These are phyloP conservation scores for Syngnathoides biaculeatus DNA, from an alignment of 2,113 vertebrate genomes.

Conservation along the genomic window DNA sequence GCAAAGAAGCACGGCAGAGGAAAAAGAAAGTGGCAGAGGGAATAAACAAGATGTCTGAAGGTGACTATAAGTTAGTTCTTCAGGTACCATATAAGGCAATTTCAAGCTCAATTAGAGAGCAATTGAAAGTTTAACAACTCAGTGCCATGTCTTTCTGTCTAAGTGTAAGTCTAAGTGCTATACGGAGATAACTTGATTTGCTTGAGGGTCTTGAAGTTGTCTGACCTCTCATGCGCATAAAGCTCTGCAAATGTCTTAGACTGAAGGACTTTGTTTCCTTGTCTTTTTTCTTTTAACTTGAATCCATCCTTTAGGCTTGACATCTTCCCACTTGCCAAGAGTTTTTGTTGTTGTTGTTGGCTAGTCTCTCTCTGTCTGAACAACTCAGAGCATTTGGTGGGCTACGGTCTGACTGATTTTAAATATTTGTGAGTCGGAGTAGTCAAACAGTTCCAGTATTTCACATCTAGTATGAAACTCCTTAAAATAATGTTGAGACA, in stretches of 20 bases:
- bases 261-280: background rate
- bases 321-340: conserved; percentile 5
- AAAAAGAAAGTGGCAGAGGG: conserved; percentile 12
- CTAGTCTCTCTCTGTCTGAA: conserved; percentile 7
- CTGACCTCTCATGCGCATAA: background rate
- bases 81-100: conserved; percentile 20
- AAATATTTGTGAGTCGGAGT: background rate
- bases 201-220: background rate
- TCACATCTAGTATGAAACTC: conserved; percentile 4
- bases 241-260: background rate
- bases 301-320: conserved; percentile 7
- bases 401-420: conserved; percentile 3
- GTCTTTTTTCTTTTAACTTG: conserved; percentile 19
- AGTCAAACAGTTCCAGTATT: conserved; percentile 11
- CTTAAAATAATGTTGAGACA: conserved; percentile 6
- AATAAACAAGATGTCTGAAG: conserved; percentile 19
- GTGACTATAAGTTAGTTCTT: conserved; percentile 29
- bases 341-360: conserved; percentile 11
- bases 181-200: background rate
- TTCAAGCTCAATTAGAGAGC: conserved; percentile 45
- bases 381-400: background rate
- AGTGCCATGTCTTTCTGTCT: background rate
- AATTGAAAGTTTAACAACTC: conserved; percentile 26
- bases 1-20: background rate
- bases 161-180: background rate